Evolutionary conservation across 1,140 invertebrate species (phyloP).

Genomic region (Heterodera carotae): DNA sequence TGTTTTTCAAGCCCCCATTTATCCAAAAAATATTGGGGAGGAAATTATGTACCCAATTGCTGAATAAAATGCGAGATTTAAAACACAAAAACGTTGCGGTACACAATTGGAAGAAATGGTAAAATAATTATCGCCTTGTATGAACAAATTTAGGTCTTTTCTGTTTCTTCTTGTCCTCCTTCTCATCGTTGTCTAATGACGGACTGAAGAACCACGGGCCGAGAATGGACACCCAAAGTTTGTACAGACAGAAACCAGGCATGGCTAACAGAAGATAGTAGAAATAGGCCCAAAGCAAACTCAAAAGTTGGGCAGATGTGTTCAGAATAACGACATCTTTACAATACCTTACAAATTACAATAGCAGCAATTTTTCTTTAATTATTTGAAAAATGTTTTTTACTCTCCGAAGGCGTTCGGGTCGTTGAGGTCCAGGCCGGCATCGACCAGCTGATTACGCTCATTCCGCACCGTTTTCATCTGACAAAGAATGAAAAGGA

Average conservation of each 20-base stretch:
- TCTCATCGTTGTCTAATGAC: conserved; percentile 48
- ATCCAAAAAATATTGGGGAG: no score
- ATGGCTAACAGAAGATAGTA: conserved; percentile 51
- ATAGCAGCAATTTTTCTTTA: neutral
- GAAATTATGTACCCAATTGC: no score
- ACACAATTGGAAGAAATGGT: no score
- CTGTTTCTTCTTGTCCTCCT: conserved; percentile 46
- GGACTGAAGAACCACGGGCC: conserved; percentile 60
- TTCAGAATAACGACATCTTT: conserved; percentile 61
- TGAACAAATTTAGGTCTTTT: conserved; percentile 38
- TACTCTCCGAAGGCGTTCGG: conserved; percentile 62
- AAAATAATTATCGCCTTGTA: conserved; percentile 28
- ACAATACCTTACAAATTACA: conserved; percentile 51
- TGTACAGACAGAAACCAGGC: conserved; percentile 52
- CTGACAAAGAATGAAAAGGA: conserved; percentile 24
- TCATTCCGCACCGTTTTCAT: conserved; percentile 46
- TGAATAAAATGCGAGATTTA: neutral
- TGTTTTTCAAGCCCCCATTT: no score
- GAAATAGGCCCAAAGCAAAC: conserved; percentile 51
- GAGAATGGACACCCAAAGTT: conserved; percentile 55
- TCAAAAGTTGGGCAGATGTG: conserved; percentile 51
- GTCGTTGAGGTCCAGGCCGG: conserved; percentile 63
- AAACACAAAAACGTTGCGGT: conserved; percentile 4
- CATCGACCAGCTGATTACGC: conserved; percentile 60
- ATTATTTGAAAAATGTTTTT: conserved; percentile 16